Evolutionary conservation across 30 jellyfish, hydroid and myxozoan species (phyloP).

Genomic region (Aurelia sp.): DNA sequence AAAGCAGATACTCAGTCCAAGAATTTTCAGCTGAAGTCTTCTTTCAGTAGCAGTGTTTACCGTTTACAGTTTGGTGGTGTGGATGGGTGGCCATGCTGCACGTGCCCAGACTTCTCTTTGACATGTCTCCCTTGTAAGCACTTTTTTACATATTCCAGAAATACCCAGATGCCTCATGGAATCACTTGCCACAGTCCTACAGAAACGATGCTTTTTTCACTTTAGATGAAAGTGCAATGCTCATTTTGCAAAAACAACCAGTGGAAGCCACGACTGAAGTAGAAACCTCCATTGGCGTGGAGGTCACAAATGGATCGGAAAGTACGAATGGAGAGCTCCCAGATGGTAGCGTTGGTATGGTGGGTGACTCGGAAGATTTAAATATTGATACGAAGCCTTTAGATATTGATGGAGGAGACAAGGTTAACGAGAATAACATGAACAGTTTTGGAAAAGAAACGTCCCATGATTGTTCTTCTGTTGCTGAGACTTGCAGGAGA

Average conservation of each 20-base stretch:
- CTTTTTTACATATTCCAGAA: conserved; percentile 13
- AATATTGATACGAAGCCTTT: not conserved
- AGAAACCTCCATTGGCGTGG: too few species aligned
- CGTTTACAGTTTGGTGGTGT: conserved; percentile 4
- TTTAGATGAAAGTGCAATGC: conserved; percentile 6
- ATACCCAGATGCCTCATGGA: conserved; percentile 10
- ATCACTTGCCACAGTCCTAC: not conserved
- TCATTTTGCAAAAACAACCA: not conserved
- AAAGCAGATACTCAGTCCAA: not conserved
- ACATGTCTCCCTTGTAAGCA: conserved; percentile 36
- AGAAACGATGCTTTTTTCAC: conserved; percentile 2
- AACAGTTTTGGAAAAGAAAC: not conserved
- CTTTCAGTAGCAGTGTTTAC: not conserved
- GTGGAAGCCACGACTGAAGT: not conserved
- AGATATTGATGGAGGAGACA: not conserved
- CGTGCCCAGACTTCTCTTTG: conserved; percentile 16
- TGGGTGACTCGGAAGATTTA: not conserved
- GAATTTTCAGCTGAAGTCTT: conserved; percentile 3
- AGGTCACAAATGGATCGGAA: too few species aligned
- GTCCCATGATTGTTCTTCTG: not conserved
- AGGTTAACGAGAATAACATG: not conserved
- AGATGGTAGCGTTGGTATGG: not conserved
- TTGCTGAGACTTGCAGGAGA: conserved; percentile 9
- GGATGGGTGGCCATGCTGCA: conserved; percentile 4
- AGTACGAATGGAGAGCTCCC: not conserved